A percentile compares a stretch with the other conserved stretches of the same genome.
Conservation (phyloP, 92 coral and sea anemone genomes). For the Parazoanthus atlanticus region DNA sequence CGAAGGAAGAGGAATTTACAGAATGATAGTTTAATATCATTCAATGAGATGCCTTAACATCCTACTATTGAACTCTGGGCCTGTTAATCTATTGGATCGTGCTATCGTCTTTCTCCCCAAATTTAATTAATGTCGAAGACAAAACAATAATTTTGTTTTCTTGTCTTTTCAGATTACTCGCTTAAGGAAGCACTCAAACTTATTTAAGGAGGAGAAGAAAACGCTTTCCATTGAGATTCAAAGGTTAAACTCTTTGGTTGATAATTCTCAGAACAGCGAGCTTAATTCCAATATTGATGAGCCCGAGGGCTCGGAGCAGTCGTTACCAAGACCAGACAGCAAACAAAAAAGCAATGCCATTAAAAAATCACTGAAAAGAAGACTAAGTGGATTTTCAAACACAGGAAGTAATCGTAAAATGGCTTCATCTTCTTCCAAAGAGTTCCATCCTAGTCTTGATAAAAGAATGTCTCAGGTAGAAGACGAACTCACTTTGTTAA, state of each 20-base stretch:
- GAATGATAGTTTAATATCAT: too few relatives aligned
- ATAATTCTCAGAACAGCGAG: not conserved
- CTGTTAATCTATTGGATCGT: not conserved
- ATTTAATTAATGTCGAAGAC: not conserved
- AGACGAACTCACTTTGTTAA: slow-evolving; percentile 15
- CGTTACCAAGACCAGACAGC: not conserved
- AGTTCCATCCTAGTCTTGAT: not conserved
- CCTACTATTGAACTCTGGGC: too few relatives aligned
- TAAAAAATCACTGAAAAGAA: slow-evolving; percentile 20
- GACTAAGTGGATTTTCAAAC: not conserved
- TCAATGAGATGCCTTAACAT: too few relatives aligned
- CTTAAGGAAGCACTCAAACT: not conserved
- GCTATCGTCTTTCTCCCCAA: not conserved
- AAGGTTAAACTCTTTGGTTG: not conserved
- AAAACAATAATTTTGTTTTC: not conserved
- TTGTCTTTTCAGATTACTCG: not conserved
- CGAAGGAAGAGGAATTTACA: too few relatives aligned
- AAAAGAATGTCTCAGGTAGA: slow-evolving; percentile 26
- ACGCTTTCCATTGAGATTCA: not conserved
- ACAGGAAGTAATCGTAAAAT: not conserved
- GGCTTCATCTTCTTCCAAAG: slow-evolving; percentile 1
- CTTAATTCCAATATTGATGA: not conserved
- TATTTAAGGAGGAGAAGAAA: not conserved
- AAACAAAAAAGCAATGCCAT: not conserved
- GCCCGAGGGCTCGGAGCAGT: slow-evolving; percentile 6